Evolutionary conservation across 2,888 invertebrate genomes (phyloP).

Genomic region (Hanleya hanleyi): DNA sequence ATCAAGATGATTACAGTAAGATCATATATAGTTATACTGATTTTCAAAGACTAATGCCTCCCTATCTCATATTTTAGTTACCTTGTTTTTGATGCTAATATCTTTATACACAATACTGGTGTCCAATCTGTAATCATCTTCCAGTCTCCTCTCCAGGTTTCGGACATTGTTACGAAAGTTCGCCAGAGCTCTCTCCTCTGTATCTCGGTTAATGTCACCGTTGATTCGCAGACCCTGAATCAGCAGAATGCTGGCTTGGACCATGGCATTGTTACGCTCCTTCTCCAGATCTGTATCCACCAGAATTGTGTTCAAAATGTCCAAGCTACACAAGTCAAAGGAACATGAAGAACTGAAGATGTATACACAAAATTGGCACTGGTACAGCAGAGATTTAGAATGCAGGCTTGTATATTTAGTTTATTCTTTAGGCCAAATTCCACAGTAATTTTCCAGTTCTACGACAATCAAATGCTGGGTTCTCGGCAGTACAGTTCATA

Average conservation of each 20-base stretch:
- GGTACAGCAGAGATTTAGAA: too few species aligned
- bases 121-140: constrained; percentile 59
- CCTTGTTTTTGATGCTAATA: constrained; percentile 67
- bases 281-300: constrained; percentile 66
- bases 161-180: constrained; percentile 38
- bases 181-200: constrained; percentile 45
- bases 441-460: too few species aligned
- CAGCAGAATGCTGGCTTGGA: constrained; percentile 52
- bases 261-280: constrained; percentile 61
- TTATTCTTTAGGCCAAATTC: too few species aligned
- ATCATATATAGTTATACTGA: too few species aligned
- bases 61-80: too few species aligned
- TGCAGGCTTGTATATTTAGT: too few species aligned
- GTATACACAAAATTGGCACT: too few species aligned
- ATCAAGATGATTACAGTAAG: too few species aligned
- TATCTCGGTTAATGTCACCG: constrained; percentile 56
- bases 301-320: constrained; percentile 60
- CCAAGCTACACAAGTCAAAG: constrained; percentile 43
- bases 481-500: too few species aligned
- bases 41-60: too few species aligned
- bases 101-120: constrained; percentile 59
- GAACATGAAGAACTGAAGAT: too few species aligned
- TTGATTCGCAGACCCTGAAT: constrained; percentile 59
- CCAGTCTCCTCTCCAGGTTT: constrained; percentile 56
- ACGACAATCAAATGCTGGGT: too few species aligned